Evolutionary conservation across 92 coral and sea anemone genomes (phyloP), one percentile per base, ranked within the genome.

Genomic region (Porites lobata): DNA sequence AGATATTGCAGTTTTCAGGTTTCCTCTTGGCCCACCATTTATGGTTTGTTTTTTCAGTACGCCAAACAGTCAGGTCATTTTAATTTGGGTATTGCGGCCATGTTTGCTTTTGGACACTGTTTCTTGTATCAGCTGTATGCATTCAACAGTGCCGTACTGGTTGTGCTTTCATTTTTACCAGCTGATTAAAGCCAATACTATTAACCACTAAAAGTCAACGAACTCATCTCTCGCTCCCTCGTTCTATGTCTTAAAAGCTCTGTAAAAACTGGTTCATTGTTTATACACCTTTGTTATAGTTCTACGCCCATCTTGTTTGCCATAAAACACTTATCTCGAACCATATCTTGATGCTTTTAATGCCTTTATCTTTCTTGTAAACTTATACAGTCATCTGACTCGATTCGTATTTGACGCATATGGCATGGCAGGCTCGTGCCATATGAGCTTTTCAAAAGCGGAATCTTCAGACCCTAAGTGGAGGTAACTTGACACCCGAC

Each of bases 81-180:
- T 84, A 84, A 84, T 84, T 84, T 84, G 62, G 15, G 63, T 74
- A 84, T 84, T 74, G 87, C 87, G 65, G 71, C 80, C 72, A 74
- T 84, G 87, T 84, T 84, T 84, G 78, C 74, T 64, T 85, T 85
- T 18, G 56, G n/a, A 67, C 76, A 57, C 82, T 10, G 76, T 66
- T 38, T 54, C 83, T 58, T 85, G 20, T 24, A 65, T 85, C 89
- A 85, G 89, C 89, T 85, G 89, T 67, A 76, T 58, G 18, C 69
- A 29, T 77, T 77, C 66, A 76, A 85, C 77, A 85, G 32, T 52
- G 54, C 68, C 67, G 32, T 54, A 69, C 68, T 53, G 77, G 76
- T 43, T 69, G 59, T 53, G 61, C 56, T 85, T 52, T 68, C 84
- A 77, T 77, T 17, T 66, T 4, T 54, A 65, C 69, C 89, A 85